Evolutionary conservation across 2,113 vertebrate species (phyloP).

Genomic region (Engraulis encrasicolus): DNA sequence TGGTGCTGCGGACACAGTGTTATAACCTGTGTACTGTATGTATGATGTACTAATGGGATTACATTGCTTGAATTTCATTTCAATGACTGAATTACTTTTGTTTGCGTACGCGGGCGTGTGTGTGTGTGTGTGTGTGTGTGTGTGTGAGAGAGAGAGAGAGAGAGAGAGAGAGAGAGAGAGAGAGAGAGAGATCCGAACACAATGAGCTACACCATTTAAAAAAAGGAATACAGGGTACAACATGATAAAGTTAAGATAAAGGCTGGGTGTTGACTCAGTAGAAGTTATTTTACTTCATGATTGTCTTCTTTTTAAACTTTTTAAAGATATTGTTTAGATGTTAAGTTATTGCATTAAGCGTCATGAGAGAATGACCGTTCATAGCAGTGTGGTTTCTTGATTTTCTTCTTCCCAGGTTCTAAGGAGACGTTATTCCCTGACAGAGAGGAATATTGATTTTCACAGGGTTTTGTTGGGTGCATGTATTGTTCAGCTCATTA

Average conservation of each 20-base stretch:
- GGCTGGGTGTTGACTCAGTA: neutral
- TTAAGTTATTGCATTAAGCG: too few species aligned
- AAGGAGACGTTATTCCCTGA: neutral
- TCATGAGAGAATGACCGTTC: too few species aligned
- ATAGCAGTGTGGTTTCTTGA: too few species aligned
- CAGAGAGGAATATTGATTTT: neutral
- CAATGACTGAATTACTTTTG: neutral
- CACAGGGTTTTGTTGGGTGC: neutral
- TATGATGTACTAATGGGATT: neutral
- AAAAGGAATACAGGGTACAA: constrained; percentile 42
- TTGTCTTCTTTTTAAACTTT: too few species aligned
- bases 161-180: too few species aligned
- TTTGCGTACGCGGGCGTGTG: neutral
- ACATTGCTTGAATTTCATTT: neutral
- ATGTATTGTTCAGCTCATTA: neutral
- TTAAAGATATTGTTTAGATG: too few species aligned
- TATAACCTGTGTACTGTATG: neutral
- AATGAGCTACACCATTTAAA: neutral
- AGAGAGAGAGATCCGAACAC: too few species aligned
- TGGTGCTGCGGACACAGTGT: neutral
- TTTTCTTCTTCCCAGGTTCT: too few species aligned
- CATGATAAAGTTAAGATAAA: neutral
- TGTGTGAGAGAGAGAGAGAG: too few species aligned
- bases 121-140: too few species aligned
- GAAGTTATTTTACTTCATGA: neutral